phyloP scores from a whole-genome alignment of 2,888 invertebrate genomes.

The Amblyteles armatorius region DNA sequence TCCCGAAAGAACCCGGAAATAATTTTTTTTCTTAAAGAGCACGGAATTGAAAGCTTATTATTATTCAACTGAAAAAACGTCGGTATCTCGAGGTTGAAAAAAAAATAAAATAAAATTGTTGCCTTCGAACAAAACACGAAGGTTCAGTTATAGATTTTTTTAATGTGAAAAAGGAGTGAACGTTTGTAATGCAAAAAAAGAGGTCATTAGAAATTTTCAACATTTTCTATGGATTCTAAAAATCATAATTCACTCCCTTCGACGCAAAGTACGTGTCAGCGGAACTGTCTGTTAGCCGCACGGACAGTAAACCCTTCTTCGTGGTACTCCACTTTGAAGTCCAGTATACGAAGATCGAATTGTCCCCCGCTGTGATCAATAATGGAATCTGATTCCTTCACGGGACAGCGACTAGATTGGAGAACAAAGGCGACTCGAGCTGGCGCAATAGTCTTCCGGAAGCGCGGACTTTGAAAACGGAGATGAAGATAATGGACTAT shows the following conservation, averaged over 20 bases:
- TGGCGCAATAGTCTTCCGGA: neutral
- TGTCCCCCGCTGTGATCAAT: slow-evolving; percentile 31
- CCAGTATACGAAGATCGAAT: slow-evolving; percentile 12
- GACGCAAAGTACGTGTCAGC: neutral
- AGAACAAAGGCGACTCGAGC: slow-evolving; percentile 42
- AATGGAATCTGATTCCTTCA: slow-evolving; percentile 33
- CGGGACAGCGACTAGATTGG: slow-evolving; percentile 31
- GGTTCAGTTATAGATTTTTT: neutral
- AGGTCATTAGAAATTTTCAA: neutral
- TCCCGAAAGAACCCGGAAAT: neutral
- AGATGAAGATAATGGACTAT: slow-evolving; percentile 12
- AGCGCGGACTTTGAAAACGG: slow-evolving; percentile 21
- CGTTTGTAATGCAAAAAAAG: no score
- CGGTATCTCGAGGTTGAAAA: neutral
- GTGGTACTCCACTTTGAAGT: slow-evolving; percentile 38
- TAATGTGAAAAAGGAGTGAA: no score
- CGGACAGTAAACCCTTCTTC: slow-evolving; percentile 2
- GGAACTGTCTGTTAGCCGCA: neutral
- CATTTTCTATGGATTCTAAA: neutral
- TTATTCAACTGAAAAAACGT: neutral
- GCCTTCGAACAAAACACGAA: neutral
- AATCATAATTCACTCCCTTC: neutral
- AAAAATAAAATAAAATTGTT: neutral
- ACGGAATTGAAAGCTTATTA: neutral
- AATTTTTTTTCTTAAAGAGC: neutral